Base-by-base conservation (phyloP, 2,888 invertebrate species). In the Chirona hameri region DNA sequence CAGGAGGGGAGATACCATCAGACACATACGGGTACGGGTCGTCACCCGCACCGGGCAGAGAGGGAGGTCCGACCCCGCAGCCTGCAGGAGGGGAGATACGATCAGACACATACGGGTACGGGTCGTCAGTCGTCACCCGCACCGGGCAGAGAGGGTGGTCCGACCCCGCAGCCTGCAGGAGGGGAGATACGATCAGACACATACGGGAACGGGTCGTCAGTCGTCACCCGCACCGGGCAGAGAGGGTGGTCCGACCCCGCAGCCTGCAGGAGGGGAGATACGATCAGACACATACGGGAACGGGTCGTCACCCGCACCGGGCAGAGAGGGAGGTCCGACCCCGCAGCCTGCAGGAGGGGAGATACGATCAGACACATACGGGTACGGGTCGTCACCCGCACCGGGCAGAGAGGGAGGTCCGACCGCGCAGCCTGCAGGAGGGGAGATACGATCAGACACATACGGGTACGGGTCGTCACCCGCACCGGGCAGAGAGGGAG, bases 1-100 rank as follows among this genome's bases (percentile, higher is more conserved):
- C 18, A 18, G 52, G 15, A 52, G 52, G 10, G 52, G 52, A 18
- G n/a, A n/a, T n/a, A n/a, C n/a, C n/a, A n/a, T n/a, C n/a, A n/a
- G n/a, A n/a, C n/a, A n/a, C n/a, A n/a, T n/a, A 96, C 82, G 95
- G 94, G 88, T 94, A 93, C 15, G 93, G 91, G 87, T 95, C 96
- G 85, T 95, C 94, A 83, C 90, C 89, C 85, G 90, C 90, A 86
- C 89, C 88, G 84, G 88, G 86, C 84, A 88, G 84, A 82, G 86
- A 86, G 86, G 85, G 81, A 84, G 83, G 79, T 10, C 65, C 55
- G 9, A 7, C 1, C 4, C 65, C 24, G 27, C 15, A 46, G 69
- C 65, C 46, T 80, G 82, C 18, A 18, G 52, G 15, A 52, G 52
- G 10, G 52, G 52, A 18, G n/a, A n/a, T n/a, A n/a, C n/a, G n/a